These are phyloP conservation scores for Tadarida brasiliensis DNA, from an alignment of 2,797 vertebrate species.

Conservation along the genomic window DNA sequence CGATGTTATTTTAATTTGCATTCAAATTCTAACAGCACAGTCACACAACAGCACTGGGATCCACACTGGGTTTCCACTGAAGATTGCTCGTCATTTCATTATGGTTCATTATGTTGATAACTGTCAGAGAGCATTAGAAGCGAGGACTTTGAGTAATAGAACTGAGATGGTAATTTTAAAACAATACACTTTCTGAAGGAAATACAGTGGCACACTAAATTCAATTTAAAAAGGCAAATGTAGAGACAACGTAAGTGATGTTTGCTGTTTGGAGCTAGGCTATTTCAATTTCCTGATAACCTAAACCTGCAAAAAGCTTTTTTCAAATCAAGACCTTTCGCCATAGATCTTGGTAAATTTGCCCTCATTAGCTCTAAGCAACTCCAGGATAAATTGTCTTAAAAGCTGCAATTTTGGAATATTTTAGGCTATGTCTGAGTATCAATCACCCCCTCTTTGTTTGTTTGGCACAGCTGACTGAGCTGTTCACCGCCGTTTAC, in stretches of 20 bases:
- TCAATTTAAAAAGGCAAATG: slow-evolving; percentile 88
- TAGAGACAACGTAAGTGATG: slow-evolving; percentile 85
- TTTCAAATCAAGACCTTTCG: slow-evolving; percentile 74
- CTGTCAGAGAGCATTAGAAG: slow-evolving; percentile 91
- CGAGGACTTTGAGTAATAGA: slow-evolving; percentile 88
- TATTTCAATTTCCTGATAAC: slow-evolving; percentile 82
- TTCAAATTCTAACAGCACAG: slow-evolving; percentile 88
- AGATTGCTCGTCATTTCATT: slow-evolving; percentile 92
- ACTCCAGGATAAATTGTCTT: slow-evolving; percentile 69
- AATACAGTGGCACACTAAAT: slow-evolving; percentile 87
- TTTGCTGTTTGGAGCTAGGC: slow-evolving; percentile 79
- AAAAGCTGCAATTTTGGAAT: slow-evolving; percentile 78
- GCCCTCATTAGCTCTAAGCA: slow-evolving; percentile 77
- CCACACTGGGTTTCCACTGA: slow-evolving; percentile 87
- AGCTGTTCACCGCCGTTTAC: slow-evolving; percentile 84
- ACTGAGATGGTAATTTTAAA: slow-evolving; percentile 91
- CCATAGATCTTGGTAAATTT: slow-evolving; percentile 78
- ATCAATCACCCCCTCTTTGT: slow-evolving; percentile 81
- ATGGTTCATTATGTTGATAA: slow-evolving; percentile 91
- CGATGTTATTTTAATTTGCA: slow-evolving; percentile 87
- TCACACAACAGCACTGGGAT: slow-evolving; percentile 87
- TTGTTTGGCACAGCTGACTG: slow-evolving; percentile 81
- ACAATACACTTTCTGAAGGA: slow-evolving; percentile 91
- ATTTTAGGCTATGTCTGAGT: slow-evolving; percentile 76
- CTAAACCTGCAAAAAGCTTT: slow-evolving; percentile 76